These are phyloP conservation scores for Macrotis lagotis DNA, from an alignment of 2,113 vertebrate species.

Conservation along the genomic window DNA sequence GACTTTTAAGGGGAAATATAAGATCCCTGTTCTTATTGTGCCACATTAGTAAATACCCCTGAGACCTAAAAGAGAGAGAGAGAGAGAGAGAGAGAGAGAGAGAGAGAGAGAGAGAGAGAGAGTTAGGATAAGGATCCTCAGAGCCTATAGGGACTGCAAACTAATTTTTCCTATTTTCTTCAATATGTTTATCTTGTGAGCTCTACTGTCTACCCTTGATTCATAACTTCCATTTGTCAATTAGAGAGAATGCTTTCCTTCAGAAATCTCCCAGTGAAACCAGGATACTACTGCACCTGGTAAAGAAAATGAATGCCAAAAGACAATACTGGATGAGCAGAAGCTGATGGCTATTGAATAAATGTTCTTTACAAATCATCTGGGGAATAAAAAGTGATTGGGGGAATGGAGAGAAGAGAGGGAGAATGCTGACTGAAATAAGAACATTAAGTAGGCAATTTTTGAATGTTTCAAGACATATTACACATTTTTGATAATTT, in stretches of 20 bases:
- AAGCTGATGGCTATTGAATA: constrained; percentile 28
- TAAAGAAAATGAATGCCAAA: constrained; percentile 41
- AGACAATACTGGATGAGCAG: constrained; percentile 42
- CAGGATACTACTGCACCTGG: neutral
- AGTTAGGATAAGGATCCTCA: neutral
- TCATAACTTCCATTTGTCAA: constrained; percentile 37
- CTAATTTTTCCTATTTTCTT: constrained; percentile 14
- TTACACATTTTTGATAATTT: neutral
- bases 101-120: neutral
- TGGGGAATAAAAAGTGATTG: constrained; percentile 25
- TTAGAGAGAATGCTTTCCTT: constrained; percentile 27
- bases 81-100: neutral
- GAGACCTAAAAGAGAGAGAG: no score
- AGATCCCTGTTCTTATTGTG: neutral
- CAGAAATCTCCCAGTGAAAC: constrained; percentile 18
- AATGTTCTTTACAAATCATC: constrained; percentile 42
- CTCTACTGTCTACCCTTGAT: constrained; percentile 51
- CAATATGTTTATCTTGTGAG: constrained; percentile 9
- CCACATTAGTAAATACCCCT: neutral
- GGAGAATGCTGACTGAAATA: constrained; percentile 8
- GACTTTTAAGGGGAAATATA: neutral
- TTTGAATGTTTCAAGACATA: neutral
- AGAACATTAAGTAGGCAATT: neutral
- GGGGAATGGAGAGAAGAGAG: constrained; percentile 25
- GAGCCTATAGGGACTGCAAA: neutral